Percentiles rank a stretch among this genome's conserved stretches.
These are phyloP conservation scores for Mesocentrotus franciscanus DNA, from an alignment of 53 echinoderm and acorn worm species.

Conservation along the genomic window DNA sequence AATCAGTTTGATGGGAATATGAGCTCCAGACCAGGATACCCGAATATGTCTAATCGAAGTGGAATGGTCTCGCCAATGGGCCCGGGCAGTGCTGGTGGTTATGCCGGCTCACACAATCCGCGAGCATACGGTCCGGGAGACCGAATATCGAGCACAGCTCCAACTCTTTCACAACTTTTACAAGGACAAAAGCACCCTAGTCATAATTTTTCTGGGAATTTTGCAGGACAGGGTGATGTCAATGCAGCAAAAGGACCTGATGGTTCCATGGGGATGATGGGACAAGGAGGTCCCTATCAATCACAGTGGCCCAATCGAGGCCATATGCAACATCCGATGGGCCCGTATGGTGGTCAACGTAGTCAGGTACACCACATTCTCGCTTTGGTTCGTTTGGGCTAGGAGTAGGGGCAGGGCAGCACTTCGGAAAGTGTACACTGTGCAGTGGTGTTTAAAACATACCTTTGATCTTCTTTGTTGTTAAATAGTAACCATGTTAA, in stretches of 20 bases:
- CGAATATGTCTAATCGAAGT: slow-evolving; percentile 69
- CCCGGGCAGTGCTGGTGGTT: slow-evolving; percentile 42
- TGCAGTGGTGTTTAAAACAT: neutral
- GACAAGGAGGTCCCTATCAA: slow-evolving; percentile 66
- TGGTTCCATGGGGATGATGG: slow-evolving; percentile 87
- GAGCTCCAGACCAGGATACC: slow-evolving; percentile 82
- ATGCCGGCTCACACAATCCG: slow-evolving; percentile 60
- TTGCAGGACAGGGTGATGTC: slow-evolving; percentile 83
- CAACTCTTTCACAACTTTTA: slow-evolving; percentile 98
- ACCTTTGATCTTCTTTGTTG: neutral
- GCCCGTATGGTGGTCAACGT: slow-evolving; percentile 60
- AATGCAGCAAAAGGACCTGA: slow-evolving; percentile 84
- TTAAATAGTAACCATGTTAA: neutral
- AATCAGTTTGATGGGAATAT: slow-evolving; percentile 88
- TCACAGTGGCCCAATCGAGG: slow-evolving; percentile 63
- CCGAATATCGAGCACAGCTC: slow-evolving; percentile 95
- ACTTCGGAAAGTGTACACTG: neutral
- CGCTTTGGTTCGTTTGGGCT: neutral
- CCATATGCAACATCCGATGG: slow-evolving; percentile 65
- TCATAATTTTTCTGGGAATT: slow-evolving; percentile 87
- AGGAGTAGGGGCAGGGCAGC: neutral
- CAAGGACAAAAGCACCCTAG: slow-evolving; percentile 96
- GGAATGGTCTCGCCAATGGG: slow-evolving; percentile 66
- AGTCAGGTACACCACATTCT: slow-evolving; percentile 57
- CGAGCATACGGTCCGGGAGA: slow-evolving; percentile 78